phyloP scores from a whole-genome alignment of 2,888 invertebrate genomes.

The Lasius platythorax region DNA sequence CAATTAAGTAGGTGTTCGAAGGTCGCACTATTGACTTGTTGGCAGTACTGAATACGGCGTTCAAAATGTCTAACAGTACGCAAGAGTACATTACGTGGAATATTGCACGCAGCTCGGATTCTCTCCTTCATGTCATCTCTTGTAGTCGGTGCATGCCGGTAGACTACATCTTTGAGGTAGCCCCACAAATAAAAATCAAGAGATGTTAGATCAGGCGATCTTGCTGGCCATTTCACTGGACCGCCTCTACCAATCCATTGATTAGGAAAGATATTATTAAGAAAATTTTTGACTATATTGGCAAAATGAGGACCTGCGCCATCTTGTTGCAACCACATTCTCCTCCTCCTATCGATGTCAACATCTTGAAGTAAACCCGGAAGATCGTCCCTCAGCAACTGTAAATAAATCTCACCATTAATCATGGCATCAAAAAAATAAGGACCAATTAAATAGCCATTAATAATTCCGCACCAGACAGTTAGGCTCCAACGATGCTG shows the following conservation, averaged over 20 bases:
- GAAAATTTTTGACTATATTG: not conserved
- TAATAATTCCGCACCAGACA: constrained; percentile 15
- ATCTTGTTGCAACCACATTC: constrained; percentile 6
- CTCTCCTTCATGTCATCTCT: constrained; percentile 20
- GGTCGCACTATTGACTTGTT: not conserved
- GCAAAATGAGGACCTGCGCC: constrained; percentile 9
- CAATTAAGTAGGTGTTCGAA: not conserved
- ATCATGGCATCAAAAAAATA: constrained; percentile 15
- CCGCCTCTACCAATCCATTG: constrained; percentile 19
- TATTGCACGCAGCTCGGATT: constrained; percentile 25
- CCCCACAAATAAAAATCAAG: constrained; percentile 12
- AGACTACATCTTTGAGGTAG: constrained; percentile 33
- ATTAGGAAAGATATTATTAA: not conserved
- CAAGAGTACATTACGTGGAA: constrained; percentile 24
- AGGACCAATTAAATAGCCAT: constrained; percentile 26
- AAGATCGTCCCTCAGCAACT: not conserved
- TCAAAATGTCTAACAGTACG: constrained; percentile 13
- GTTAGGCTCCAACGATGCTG: constrained; percentile 9
- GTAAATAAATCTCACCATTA: constrained; percentile 18
- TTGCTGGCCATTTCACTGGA: constrained; percentile 28
- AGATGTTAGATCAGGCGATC: constrained; percentile 20
- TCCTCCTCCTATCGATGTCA: not conserved
- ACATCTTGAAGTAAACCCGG: not conserved
- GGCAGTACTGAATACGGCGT: constrained; percentile 11
- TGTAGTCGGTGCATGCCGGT: not conserved